Evolutionary conservation across 2,113 vertebrate species (phyloP).

Genomic region (Isichthys henryi): DNA sequence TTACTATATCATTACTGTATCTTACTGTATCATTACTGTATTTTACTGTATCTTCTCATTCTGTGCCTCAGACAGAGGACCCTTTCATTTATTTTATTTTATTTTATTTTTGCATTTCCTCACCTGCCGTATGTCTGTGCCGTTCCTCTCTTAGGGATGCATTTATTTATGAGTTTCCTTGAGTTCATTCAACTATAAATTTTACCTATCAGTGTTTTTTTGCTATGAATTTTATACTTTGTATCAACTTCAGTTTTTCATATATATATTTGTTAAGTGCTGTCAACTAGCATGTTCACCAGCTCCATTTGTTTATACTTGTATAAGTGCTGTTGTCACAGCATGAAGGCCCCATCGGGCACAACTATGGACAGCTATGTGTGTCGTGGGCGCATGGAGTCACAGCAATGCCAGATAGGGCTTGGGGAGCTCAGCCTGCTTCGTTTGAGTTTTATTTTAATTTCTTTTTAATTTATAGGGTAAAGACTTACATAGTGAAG

Average conservation of each 20-base stretch:
- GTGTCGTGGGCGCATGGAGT: background rate
- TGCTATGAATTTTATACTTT: background rate
- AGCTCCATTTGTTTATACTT: background rate
- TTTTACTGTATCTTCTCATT: background rate
- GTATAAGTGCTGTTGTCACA: background rate
- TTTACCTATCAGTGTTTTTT: background rate
- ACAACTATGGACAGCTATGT: background rate
- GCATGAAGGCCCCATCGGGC: background rate
- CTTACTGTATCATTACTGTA: too few species aligned
- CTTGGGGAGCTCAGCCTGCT: background rate
- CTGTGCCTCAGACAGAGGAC: background rate
- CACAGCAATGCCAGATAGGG: background rate
- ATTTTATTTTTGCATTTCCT: slow-evolving; percentile 12
- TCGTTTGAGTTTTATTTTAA: background rate
- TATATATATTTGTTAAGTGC: background rate
- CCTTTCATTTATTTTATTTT: background rate
- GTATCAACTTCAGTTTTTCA: background rate
- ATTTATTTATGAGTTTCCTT: slow-evolving; percentile 44
- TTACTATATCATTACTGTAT: too few species aligned
- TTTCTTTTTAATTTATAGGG: background rate
- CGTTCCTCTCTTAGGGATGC: slow-evolving; percentile 35
- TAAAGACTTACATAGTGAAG: background rate
- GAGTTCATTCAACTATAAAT: background rate
- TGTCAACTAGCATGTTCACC: background rate
- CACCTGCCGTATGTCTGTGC: slow-evolving; percentile 25